A percentile compares a stretch with the other conserved stretches of the same genome.
phyloP scores from a whole-genome alignment of 1,140 invertebrate genomes.

The Cyclina sinensis region DNA sequence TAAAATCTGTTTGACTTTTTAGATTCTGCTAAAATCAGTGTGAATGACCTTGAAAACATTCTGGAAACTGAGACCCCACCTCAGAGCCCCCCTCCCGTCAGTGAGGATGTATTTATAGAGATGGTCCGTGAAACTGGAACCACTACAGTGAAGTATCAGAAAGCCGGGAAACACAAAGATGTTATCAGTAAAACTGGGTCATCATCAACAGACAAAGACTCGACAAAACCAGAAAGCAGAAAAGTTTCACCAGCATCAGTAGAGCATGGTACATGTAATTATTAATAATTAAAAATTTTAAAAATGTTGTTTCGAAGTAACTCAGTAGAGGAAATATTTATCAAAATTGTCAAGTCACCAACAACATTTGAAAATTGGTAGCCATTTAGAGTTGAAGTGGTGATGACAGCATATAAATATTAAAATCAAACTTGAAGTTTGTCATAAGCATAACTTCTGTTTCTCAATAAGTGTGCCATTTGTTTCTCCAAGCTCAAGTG shows the following conservation, averaged over 20 bases:
- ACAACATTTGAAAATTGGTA: too few species aligned
- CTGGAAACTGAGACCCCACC: conserved; percentile 86
- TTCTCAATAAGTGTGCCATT: too few species aligned
- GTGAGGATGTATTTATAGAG: conserved; percentile 61
- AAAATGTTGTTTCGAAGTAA: too few species aligned
- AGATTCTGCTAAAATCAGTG: conserved; percentile 86
- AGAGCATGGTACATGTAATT: conserved; percentile 18
- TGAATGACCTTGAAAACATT: conserved; percentile 86
- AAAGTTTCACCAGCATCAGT: background rate
- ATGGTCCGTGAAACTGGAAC: conserved; percentile 66
- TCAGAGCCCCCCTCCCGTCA: conserved; percentile 80
- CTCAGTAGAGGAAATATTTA: too few species aligned
- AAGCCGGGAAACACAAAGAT: background rate
- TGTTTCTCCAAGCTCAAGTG: too few species aligned
- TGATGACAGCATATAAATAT: too few species aligned
- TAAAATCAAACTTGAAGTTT: too few species aligned
- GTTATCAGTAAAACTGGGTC: conserved; percentile 15
- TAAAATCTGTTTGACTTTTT: conserved; percentile 58
- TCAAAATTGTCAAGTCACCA: too few species aligned
- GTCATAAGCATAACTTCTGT: too few species aligned
- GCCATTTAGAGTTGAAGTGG: too few species aligned
- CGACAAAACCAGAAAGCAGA: background rate
- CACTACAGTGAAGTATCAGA: conserved; percentile 67
- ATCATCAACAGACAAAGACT: background rate
- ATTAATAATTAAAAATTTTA: too few species aligned